Evolutionary conservation across 2,888 invertebrate genomes (phyloP).

Genomic region (Catocala nupta): DNA sequence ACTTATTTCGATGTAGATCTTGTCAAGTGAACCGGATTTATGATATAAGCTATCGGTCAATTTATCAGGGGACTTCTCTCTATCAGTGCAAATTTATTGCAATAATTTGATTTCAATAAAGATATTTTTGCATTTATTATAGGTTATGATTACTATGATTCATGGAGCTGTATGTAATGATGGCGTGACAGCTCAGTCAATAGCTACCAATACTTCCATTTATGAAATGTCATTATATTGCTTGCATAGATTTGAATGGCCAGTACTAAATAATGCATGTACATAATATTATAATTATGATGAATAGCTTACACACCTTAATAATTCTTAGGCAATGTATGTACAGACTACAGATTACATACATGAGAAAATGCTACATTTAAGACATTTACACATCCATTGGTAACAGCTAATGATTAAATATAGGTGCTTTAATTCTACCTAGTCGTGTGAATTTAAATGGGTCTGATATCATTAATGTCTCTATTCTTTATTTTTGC

Average conservation of each 20-base stretch:
- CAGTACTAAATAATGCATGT: background rate
- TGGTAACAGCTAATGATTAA: no score
- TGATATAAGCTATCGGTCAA: constrained; percentile 21
- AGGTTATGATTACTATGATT: constrained; percentile 28
- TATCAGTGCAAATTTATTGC: constrained; percentile 5
- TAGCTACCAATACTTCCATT: constrained; percentile 1
- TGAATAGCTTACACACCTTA: background rate
- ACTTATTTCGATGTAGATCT: constrained; percentile 21
- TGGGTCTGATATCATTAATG: no score
- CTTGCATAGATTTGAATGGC: background rate
- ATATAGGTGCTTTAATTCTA: no score
- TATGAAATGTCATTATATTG: background rate
- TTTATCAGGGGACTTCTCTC: constrained; percentile 19
- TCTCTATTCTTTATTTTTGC: no score
- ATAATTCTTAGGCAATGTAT: no score
- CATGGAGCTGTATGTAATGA: constrained; percentile 5
- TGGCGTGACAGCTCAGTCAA: constrained; percentile 5
- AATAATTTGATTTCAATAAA: constrained; percentile 5
- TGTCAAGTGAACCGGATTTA: constrained; percentile 3
- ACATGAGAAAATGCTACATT: no score
- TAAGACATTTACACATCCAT: no score
- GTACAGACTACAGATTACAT: no score
- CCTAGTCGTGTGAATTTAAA: no score
- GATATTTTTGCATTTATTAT: constrained; percentile 8
- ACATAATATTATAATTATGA: background rate